Conservation (phyloP, 2,113 vertebrate genomes). For the Lathamus discolor region DNA sequence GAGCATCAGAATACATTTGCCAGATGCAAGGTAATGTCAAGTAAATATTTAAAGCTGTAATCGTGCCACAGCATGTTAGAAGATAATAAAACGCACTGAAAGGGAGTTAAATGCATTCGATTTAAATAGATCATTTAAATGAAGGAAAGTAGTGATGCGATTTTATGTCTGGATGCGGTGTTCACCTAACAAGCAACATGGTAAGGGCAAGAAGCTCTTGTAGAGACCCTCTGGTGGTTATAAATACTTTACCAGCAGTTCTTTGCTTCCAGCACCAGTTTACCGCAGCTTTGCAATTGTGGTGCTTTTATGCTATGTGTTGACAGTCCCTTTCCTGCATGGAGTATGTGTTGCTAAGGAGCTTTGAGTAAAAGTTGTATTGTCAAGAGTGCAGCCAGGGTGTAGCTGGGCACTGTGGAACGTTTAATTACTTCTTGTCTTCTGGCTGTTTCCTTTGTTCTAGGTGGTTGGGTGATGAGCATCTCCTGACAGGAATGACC, state of each 20-base stretch:
- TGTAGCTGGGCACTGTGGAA: not conserved
- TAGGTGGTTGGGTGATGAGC: not conserved
- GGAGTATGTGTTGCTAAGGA: not conserved
- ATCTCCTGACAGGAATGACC: not conserved
- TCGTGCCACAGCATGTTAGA: not conserved
- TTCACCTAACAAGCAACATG: not conserved
- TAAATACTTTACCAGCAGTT: accelerated
- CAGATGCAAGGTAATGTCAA: not conserved
- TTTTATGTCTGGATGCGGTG: not conserved
- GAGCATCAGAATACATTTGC: not conserved
- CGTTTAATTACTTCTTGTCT: not conserved
- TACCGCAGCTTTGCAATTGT: not conserved
- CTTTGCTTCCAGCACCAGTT: not conserved
- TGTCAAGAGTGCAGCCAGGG: not conserved
- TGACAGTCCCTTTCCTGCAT: not conserved
- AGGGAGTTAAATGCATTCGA: not conserved
- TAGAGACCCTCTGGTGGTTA: not conserved
- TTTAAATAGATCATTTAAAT: not conserved
- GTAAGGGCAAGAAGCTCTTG: not conserved
- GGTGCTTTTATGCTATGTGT: not conserved
- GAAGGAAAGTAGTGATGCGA: not conserved
- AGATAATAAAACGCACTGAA: not conserved
- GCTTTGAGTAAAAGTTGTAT: not conserved
- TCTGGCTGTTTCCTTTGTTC: not conserved
- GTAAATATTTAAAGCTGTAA: slow-evolving; percentile 40